Evolutionary conservation across 2,888 invertebrate genomes (phyloP).

Genomic region (Dioctria rufipes): DNA sequence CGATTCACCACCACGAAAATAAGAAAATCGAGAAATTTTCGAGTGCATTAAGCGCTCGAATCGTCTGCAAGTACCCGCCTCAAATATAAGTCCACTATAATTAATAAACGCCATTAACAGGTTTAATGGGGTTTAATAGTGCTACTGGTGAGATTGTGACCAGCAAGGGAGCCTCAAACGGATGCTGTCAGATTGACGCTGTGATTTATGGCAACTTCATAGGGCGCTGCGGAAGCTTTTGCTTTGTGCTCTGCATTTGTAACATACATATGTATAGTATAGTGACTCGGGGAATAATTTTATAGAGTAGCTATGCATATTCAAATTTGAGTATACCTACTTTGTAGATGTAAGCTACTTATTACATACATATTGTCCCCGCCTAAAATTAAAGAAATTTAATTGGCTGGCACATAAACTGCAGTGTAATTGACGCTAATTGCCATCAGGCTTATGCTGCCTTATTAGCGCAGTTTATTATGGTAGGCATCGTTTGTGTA

Average conservation of each 20-base stretch:
- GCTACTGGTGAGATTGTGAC: neutral
- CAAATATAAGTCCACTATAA: neutral
- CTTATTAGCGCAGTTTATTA: neutral
- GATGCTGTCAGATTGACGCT: conserved; percentile 41
- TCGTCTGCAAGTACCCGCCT: conserved; percentile 21
- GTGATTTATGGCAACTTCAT: conserved; percentile 35
- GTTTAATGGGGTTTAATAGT: conserved; percentile 36
- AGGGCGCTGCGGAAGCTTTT: neutral
- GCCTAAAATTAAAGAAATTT: conserved; percentile 34
- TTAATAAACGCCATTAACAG: conserved; percentile 51
- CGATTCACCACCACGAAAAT: neutral
- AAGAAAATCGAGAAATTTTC: neutral
- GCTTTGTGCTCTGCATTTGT: neutral
- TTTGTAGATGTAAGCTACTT: conserved; percentile 14
- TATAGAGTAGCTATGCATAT: neutral
- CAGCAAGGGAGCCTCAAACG: conserved; percentile 4
- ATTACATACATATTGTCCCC: neutral
- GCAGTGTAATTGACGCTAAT: conserved; percentile 42
- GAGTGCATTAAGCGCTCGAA: conserved; percentile 8
- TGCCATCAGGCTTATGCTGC: conserved; percentile 13
- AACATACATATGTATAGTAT: too few relatives aligned
- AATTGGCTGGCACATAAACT: conserved; percentile 39
- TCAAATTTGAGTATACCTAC: neutral
- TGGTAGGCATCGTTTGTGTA: conserved; percentile 26
- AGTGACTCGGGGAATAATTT: neutral